These are phyloP conservation scores for Chlorodrepanis virens DNA, from an alignment of 2,113 vertebrate species.

Conservation along the genomic window DNA sequence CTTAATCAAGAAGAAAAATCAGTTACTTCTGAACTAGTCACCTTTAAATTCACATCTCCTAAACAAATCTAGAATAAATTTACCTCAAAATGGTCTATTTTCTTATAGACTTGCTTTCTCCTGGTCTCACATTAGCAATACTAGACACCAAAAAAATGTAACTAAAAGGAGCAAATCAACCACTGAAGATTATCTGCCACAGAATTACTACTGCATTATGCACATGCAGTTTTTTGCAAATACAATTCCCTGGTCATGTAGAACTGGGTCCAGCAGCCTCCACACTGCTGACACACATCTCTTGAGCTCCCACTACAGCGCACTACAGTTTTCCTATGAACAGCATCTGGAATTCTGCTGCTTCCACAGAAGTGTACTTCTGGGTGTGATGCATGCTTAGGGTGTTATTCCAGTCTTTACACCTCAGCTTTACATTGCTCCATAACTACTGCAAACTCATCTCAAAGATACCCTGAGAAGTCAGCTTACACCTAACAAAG, in stretches of 20 bases:
- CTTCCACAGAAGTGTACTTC: neutral
- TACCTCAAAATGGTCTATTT: neutral
- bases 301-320: neutral
- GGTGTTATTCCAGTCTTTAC: neutral
- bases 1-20: neutral
- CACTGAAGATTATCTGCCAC: neutral
- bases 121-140: neutral
- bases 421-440: neutral
- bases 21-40: neutral
- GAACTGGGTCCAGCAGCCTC: neutral
- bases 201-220: neutral
- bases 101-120: neutral
- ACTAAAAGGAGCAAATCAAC: neutral
- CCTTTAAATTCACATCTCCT: neutral
- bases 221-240: neutral
- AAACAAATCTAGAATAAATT: neutral
- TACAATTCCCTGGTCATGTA: neutral
- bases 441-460: neutral
- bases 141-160: neutral
- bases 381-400: neutral
- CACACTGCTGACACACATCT: neutral
- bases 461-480: neutral
- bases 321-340: neutral
- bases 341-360: neutral
- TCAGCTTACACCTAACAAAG: neutral